Evolutionary conservation across 2,113 vertebrate species (phyloP).

Genomic region (Protobothrops flavoviridis): DNA sequence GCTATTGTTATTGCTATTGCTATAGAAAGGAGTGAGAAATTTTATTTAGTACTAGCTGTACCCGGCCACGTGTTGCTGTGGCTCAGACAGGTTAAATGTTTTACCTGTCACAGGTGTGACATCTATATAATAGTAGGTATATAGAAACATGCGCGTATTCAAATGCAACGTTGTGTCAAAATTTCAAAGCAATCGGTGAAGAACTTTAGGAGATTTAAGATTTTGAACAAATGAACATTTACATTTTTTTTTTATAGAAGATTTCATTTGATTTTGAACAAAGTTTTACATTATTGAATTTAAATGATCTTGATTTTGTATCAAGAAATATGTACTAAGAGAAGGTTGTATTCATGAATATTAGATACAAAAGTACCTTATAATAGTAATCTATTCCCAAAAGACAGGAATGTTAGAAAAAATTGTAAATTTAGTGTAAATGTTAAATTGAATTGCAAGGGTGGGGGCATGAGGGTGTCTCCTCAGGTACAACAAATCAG

Average conservation of each 20-base stretch:
- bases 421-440: background rate
- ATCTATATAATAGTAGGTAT: no score
- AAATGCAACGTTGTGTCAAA: no score
- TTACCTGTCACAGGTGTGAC: no score
- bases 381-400: background rate
- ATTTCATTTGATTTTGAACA: background rate
- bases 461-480: background rate
- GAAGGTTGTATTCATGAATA: background rate
- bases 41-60: background rate
- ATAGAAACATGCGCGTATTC: no score
- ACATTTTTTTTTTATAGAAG: no score
- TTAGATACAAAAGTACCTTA: background rate
- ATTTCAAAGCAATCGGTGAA: no score
- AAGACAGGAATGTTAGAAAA: background rate
- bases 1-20: background rate
- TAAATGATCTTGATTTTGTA: background rate
- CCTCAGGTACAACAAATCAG: background rate
- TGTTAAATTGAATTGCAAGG: background rate
- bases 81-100: no score
- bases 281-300: background rate
- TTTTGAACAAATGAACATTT: no score
- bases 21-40: background rate
- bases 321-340: background rate
- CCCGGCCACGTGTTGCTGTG: no score
- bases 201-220: no score